Evolutionary conservation across 1,140 invertebrate genomes (phyloP), one percentile per base, ranked within the genome.

Genomic region (Bombus pascuorum): DNA sequence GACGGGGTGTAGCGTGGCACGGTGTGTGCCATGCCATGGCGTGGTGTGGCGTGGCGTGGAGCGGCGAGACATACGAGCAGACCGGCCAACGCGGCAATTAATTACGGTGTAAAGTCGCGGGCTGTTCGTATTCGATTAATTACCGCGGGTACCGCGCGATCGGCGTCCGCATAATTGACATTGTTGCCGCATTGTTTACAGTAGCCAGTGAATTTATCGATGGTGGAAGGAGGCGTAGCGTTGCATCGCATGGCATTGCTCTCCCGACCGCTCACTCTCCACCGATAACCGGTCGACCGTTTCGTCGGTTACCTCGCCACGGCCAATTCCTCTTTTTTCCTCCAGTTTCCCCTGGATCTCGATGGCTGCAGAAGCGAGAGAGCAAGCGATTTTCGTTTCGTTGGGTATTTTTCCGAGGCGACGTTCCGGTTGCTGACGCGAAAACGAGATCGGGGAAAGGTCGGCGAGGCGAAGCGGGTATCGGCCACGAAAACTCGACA

Each of bases 101-200:
- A 93, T 93, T 93, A 93, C 91, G 79, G 89, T 91, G 91, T 86
- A 93, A 93, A 93, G 92, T 93, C 90, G 92, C 92, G 91, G 47
- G 44, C 39, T 91, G 87, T 85, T 83, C 85, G 86, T 87, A 72
- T 73, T 85, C 80, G 68, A 87, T 87, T 82, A 86, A 87, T 87
- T 81, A 85, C 86, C 83, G 74, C 13, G 86, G 81, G 75, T 66
- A 79, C 70, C 79, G 83, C 74, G 78, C 89, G 91, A 93, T 91
- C 91, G 89, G 85, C 86, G 87, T 75, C 80, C 90, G 92, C 92
- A 93, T 94, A 94, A 94, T 94, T 93, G 93, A 93, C 93, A 95
- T 95, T 95, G 93, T 94, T 94, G 91, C 86, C 86, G 89, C 93
- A 94, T 94, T 94, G 93, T 94, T 94, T 90, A 91, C 92, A 85